phyloP scores from a whole-genome alignment of 1,140 invertebrate species.

The Pemphigus obesinymphae region DNA sequence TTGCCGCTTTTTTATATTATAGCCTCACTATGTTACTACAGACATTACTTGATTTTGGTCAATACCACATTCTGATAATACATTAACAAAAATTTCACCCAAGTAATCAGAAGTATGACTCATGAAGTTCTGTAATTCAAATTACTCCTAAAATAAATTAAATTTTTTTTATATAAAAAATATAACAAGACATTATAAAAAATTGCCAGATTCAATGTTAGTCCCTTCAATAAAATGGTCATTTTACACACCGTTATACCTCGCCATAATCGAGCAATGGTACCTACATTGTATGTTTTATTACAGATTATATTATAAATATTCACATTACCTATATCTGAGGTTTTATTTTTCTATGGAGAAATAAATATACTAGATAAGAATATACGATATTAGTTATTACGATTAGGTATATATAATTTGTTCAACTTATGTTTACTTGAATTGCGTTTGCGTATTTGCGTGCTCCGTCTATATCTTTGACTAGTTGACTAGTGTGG shows the following conservation, averaged over 20 bases:
- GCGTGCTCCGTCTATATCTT: no score
- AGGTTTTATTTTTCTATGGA: no score
- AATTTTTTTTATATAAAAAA: neutral
- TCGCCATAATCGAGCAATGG: no score
- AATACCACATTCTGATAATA: neutral
- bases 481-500: no score
- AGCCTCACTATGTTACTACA: conserved; percentile 50
- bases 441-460: no score
- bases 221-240: neutral
- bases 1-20: conserved; percentile 51
- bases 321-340: no score
- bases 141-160: neutral
- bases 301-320: no score
- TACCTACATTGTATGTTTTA: no score
- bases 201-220: neutral
- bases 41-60: conserved; percentile 45
- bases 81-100: neutral
- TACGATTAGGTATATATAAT: no score
- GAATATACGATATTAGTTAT: no score
- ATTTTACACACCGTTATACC: neutral
- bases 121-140: neutral
- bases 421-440: no score
- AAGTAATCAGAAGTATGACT: neutral
- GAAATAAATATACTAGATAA: no score
- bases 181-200: neutral